Evolutionary conservation across 2,113 vertebrate species (phyloP).

Genomic region (Perccottus glenii): DNA sequence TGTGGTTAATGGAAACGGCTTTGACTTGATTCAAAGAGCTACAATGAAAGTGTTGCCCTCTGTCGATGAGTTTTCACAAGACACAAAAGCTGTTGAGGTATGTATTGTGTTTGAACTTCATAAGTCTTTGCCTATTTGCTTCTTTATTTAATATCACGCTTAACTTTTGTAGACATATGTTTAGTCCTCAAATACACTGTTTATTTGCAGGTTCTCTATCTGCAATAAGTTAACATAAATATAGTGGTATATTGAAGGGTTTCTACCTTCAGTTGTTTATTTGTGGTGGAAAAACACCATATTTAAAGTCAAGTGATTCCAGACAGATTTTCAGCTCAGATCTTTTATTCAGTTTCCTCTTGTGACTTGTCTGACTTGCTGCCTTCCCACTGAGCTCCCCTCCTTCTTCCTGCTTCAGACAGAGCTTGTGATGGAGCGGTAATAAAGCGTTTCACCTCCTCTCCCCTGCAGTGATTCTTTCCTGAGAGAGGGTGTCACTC

Average conservation of each 20-base stretch:
- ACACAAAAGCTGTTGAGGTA: constrained; percentile 53
- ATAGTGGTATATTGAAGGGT: neutral
- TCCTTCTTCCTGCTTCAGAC: constrained; percentile 28
- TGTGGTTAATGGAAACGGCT: constrained; percentile 83
- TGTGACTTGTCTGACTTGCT: neutral
- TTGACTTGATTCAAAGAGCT: constrained; percentile 88
- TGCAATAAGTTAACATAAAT: neutral
- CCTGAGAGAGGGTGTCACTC: constrained; percentile 39
- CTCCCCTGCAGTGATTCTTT: constrained; percentile 34
- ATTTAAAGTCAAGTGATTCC: constrained; percentile 15
- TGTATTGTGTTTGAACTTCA: neutral
- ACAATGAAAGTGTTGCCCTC: constrained; percentile 78
- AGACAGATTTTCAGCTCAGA: constrained; percentile 3
- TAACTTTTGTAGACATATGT: too few relatives aligned
- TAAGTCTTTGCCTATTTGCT: too few relatives aligned
- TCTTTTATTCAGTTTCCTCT: constrained; percentile 28
- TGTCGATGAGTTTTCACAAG: constrained; percentile 45
- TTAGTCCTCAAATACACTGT: neutral
- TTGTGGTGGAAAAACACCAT: neutral
- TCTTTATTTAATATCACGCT: too few relatives aligned
- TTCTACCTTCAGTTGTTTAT: neutral
- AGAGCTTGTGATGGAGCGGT: constrained; percentile 37
- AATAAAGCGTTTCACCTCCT: constrained; percentile 39
- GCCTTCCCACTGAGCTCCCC: constrained; percentile 23
- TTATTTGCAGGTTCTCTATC: too few relatives aligned